Conservation (phyloP, 2,888 invertebrate genomes). For the Nasonovia ribisnigri region DNA sequence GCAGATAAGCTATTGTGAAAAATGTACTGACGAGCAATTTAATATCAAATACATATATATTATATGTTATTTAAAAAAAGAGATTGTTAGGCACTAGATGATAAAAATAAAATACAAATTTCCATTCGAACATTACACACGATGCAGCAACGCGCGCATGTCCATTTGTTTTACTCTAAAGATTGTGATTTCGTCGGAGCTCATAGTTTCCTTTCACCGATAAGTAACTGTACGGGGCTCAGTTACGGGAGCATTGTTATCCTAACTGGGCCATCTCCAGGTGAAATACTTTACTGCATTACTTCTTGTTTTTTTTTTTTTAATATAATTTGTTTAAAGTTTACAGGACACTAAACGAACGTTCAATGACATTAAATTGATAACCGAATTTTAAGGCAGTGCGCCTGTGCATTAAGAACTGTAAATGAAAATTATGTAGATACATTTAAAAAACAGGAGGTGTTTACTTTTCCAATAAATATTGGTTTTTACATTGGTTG, state of each 20-base stretch:
- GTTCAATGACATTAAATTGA: neutral
- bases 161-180: conserved; percentile 59
- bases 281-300: conserved; percentile 49
- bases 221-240: conserved; percentile 57
- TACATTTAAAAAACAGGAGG: neutral
- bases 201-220: conserved; percentile 62
- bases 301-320: conserved; percentile 18
- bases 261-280: conserved; percentile 64
- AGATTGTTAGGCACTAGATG: conserved; percentile 47
- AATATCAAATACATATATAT: conserved; percentile 46
- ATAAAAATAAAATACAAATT: conserved; percentile 44
- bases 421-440: neutral
- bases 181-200: conserved; percentile 57
- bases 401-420: neutral
- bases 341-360: neutral
- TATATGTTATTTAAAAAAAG: conserved; percentile 22
- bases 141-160: conserved; percentile 36
- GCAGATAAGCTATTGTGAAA: conserved; percentile 59
- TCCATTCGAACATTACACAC: conserved; percentile 51
- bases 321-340: neutral
- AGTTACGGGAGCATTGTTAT: conserved; percentile 52
- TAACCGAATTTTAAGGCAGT: neutral
- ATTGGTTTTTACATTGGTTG: neutral
- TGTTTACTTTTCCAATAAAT: neutral
- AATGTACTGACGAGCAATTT: conserved; percentile 52